Percentiles rank a stretch among this genome's conserved stretches.
Evolutionary conservation across 2,113 vertebrate species (phyloP).

Genomic region (Pungitius pungitius): DNA sequence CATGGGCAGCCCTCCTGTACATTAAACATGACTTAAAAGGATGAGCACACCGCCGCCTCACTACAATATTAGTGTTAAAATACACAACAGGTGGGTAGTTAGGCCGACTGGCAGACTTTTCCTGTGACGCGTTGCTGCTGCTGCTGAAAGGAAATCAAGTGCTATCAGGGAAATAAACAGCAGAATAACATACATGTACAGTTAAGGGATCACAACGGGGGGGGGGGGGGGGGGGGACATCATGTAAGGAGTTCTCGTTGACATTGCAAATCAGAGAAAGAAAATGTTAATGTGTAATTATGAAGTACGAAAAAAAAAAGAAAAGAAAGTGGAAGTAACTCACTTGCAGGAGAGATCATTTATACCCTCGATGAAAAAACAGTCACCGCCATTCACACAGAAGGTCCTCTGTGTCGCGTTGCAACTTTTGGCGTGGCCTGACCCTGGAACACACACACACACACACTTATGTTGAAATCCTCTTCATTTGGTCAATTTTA

Average conservation of each 20-base stretch:
- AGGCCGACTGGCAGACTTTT: conserved; percentile 58
- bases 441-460: conserved; percentile 81
- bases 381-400: conserved; percentile 96
- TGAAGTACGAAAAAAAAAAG: neutral
- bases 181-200: conserved; percentile 13
- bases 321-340: conserved; percentile 77
- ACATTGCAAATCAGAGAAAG: neutral
- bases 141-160: conserved; percentile 47
- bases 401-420: conserved; percentile 95
- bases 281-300: neutral
- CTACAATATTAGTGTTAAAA: conserved; percentile 71
- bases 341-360: conserved; percentile 98
- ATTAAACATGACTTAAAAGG: conserved; percentile 76
- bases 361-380: conserved; percentile 97
- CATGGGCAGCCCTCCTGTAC: conserved; percentile 71
- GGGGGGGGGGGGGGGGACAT: no score
- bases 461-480: neutral
- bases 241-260: conserved; percentile 2
- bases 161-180: conserved; percentile 41
- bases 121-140: conserved; percentile 59
- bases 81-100: conserved; percentile 77
- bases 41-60: conserved; percentile 59
- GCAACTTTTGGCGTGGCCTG: conserved; percentile 94
- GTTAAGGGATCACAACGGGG: conserved; percentile 37
- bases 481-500: neutral